A percentile compares a stretch with the other conserved stretches of the same genome.
phyloP scores from a whole-genome alignment of 2,113 vertebrate genomes.

The Echinops telfairi region DNA sequence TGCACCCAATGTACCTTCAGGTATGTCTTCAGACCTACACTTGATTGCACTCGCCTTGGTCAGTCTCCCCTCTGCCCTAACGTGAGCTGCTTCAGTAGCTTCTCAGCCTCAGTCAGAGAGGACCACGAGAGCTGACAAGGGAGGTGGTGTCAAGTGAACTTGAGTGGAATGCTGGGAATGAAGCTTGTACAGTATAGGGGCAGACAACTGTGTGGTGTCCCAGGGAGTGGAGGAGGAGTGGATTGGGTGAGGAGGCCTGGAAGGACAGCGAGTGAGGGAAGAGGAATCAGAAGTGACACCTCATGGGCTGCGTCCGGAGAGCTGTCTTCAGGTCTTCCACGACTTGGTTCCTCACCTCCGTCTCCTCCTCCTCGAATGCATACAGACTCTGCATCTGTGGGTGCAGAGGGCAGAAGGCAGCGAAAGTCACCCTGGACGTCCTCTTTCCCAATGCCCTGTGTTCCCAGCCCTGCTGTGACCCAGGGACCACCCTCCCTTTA shows the following conservation, averaged over 20 bases:
- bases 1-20: background rate
- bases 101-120: background rate
- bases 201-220: background rate
- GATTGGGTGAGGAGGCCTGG: background rate
- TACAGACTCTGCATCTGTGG: constrained; percentile 97
- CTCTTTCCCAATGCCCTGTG: background rate
- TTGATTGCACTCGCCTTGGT: background rate
- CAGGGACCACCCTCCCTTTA: background rate
- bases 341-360: constrained; percentile 96
- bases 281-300: constrained; percentile 84
- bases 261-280: constrained; percentile 26
- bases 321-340: constrained; percentile 99
- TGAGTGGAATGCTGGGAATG: background rate
- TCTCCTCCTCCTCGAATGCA: constrained; percentile 97
- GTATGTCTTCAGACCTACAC: background rate
- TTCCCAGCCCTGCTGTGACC: background rate
- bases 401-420: constrained; percentile 38
- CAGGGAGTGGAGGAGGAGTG: background rate
- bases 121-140: background rate
- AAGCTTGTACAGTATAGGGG: rapidly evolving
- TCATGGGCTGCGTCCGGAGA: constrained; percentile 98
- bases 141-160: background rate
- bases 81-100: background rate
- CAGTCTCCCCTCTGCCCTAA: background rate
- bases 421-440: constrained; percentile 32